Evolutionary conservation across 1,140 invertebrate species (phyloP).

Genomic region (Globodera ellingtonae): DNA sequence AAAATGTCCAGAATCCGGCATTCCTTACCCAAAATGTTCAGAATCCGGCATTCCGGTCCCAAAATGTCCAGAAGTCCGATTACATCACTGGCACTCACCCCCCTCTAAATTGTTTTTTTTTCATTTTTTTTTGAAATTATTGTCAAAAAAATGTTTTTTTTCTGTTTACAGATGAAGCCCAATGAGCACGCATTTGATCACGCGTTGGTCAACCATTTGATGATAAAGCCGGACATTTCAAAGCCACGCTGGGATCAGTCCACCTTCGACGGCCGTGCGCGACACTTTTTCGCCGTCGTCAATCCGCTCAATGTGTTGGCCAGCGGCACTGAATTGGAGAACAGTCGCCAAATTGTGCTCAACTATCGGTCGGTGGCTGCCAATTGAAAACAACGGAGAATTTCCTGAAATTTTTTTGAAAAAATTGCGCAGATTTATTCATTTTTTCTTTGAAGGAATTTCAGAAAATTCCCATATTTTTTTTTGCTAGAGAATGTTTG

Average conservation of each 20-base stretch:
- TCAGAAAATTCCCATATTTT: not conserved
- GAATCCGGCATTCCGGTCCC: no score
- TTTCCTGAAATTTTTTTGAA: no score
- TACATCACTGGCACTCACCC: no score
- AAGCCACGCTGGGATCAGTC: slow-evolving; percentile 43
- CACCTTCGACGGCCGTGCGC: slow-evolving; percentile 83
- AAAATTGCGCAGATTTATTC: no score
- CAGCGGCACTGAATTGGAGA: slow-evolving; percentile 74
- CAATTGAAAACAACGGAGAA: not conserved
- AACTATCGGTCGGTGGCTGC: slow-evolving; percentile 29
- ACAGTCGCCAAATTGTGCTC: slow-evolving; percentile 76
- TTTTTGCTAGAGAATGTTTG: not conserved
- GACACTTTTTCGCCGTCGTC: slow-evolving; percentile 91
- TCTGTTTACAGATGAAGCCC: no score
- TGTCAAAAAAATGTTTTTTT: no score
- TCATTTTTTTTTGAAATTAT: no score
- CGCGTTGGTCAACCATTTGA: not conserved
- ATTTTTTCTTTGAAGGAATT: no score
- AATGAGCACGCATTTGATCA: not conserved
- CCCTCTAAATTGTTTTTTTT: no score
- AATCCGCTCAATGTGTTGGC: slow-evolving; percentile 88
- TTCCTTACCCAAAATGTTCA: no score
- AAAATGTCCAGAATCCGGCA: no score
- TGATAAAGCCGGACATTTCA: slow-evolving; percentile 31
- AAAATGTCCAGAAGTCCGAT: no score